Evolutionary conservation across 2,888 invertebrate genomes (phyloP), one percentile per base, ranked within the genome.

Genomic region (Tigriopus californicus): DNA sequence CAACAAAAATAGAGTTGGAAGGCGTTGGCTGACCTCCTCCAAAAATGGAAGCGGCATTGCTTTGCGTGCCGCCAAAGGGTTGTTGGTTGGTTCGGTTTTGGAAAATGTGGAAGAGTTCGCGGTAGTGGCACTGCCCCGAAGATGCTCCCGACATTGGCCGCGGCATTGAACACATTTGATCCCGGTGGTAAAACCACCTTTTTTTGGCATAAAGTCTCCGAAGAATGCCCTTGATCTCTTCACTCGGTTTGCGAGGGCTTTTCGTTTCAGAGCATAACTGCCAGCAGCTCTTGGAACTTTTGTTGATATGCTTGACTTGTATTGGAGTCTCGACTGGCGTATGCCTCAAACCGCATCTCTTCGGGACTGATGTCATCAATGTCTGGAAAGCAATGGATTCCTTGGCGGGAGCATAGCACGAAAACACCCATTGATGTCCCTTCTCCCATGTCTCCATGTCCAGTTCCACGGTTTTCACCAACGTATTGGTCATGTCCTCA

Each of bases 291-390:
- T 51, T 20, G 52, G n/a, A 22, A 22, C 24, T 25, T 51, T 51
- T 51, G 52, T 13, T 51, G 24, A 51, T 24, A 51, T 11, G 8
- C 22, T 22, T 20, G 22, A 5, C 15, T 15, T 51, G 52, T 12
- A 18, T 24, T 24, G 20, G 20, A 15, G 1, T 8, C 10, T 13
- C 24, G 20, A 15, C 22, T 25, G 10, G 52, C 24, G 4, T 51
- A 51, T 1, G 52, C 52, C 10, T 57, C 46, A 22, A 18, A 46
- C 18, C 57, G 18, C 42, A 57, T 41, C 41, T 57, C 57, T 44
- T 57, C 57, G 3, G 57, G 57, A 46, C 57, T 57, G 20, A 57
- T 22, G 15, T 57, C 57, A 41, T 42, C 24, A 15, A 57, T 41
- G 10, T 46, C 57, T 22, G 57, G 57, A 44, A 57, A 46, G 12